Evolutionary conservation across 2,888 invertebrate genomes (phyloP), one percentile per base, ranked within the genome.

Genomic region (Ormyrus pomaceus): DNA sequence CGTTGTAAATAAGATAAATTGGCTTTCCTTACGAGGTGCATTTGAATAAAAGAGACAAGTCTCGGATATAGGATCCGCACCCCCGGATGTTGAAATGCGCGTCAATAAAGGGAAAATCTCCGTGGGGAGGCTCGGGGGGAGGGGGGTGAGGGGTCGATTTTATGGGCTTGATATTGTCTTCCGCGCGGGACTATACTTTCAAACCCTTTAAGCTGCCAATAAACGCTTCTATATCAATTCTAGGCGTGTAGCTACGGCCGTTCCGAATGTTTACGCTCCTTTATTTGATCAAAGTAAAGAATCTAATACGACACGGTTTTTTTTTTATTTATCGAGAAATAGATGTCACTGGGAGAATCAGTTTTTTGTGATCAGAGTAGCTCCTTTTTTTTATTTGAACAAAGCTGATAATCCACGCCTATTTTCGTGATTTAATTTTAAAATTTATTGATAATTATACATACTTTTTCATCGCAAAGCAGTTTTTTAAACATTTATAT

Each of bases 81-180:
- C 62, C 65, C 13, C 56, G 8, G 74, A 70, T 73, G 76, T 75
- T 83, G 80, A 83, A 85, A 83, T 58, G 80, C 51, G 75, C 75
- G 72, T 61, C 84, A 85, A 87, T 87, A 85, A 86, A 86, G 80
- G 76, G 84, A 82, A 34, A 83, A 86, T 84, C 79, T 79, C 74
- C 34, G 34, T 34, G 34, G 34, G 77, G 80, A 70, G 11, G 34
- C 13, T 6, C 6, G 72, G 80, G 83, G 9, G 19, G 10, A 0
- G 59, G n/a, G 6, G 50, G 81, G 79, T 13, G 77, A 62, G 82
- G 79, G 4, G 34, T 2, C 62, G 82, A 84, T 81, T 87, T 87
- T 86, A 86, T 84, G 83, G 84, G 79, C 72, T 66, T 76, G 84
- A 86, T 86, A 87, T 86, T 83, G 85, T 83, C 77, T 75, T 65